phyloP scores from a whole-genome alignment of 2,113 vertebrate genomes.

The Otis tarda region DNA sequence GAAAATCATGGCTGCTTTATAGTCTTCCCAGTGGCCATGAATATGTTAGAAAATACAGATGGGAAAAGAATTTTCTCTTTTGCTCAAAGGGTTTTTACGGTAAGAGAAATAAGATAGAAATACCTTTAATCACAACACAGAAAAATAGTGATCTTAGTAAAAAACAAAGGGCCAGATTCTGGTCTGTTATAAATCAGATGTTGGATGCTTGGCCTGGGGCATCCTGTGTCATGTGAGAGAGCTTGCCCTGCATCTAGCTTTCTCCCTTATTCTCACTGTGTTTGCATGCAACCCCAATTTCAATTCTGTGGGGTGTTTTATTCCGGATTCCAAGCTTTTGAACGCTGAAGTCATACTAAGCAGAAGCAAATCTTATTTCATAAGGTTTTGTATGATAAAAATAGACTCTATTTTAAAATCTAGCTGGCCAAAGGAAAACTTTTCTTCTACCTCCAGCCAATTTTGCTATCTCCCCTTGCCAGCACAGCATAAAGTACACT shows the following conservation, averaged over 20 bases:
- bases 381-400: not conserved
- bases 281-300: not conserved
- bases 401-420: not conserved
- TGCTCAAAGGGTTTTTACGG: not conserved
- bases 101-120: slow-evolving; percentile 25
- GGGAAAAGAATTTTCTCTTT: slow-evolving; percentile 6
- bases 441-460: not conserved
- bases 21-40: not conserved
- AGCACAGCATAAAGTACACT: not conserved
- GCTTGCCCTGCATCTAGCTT: not conserved
- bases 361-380: not conserved
- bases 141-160: not conserved
- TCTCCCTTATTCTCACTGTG: not conserved
- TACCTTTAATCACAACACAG: slow-evolving; percentile 5
- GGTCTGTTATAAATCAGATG: slow-evolving; percentile 18
- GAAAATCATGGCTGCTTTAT: not conserved
- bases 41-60: not conserved
- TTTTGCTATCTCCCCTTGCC: not conserved
- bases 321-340: not conserved
- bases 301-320: not conserved
- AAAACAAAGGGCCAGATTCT: slow-evolving; percentile 8
- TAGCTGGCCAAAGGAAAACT: not conserved
- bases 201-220: not conserved
- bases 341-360: not conserved
- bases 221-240: not conserved